These are phyloP conservation scores for Cherax quadricarinatus DNA, from an alignment of 1,140 invertebrate genomes.

Conservation along the genomic window DNA sequence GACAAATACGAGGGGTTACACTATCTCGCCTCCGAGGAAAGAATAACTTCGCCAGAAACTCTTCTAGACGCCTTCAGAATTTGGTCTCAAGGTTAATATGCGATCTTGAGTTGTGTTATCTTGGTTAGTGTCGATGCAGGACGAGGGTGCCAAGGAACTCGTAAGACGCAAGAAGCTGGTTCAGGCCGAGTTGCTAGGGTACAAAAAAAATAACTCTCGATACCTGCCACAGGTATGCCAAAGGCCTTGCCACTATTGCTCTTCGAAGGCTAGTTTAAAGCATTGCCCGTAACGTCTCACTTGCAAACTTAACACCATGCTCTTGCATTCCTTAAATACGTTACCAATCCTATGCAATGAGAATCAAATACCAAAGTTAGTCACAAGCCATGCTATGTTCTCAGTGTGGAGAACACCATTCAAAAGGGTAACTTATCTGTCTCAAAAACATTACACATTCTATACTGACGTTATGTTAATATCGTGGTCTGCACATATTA, in stretches of 20 bases:
- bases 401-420: neutral
- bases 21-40: neutral
- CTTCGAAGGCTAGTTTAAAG: neutral
- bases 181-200: neutral
- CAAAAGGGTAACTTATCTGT: no score
- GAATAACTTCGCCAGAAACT: neutral
- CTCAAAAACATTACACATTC: no score
- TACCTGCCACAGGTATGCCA: neutral
- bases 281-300: neutral
- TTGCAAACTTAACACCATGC: neutral
- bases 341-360: neutral
- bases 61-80: slow-evolving; percentile 17
- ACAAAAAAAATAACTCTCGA: neutral
- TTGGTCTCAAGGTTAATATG: slow-evolving; percentile 25
- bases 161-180: neutral
- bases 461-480: no score
- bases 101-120: slow-evolving; percentile 22
- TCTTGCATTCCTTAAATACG: neutral
- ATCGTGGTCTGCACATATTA: no score
- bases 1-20: no score
- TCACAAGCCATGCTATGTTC: neutral
- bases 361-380: neutral
- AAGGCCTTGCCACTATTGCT: neutral
- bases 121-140: slow-evolving; percentile 33
- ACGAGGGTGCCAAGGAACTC: neutral